A percentile compares a stretch with the other conserved stretches of the same genome.
phyloP scores from a whole-genome alignment of 2,888 invertebrate genomes.

The Ischnura elegans region DNA sequence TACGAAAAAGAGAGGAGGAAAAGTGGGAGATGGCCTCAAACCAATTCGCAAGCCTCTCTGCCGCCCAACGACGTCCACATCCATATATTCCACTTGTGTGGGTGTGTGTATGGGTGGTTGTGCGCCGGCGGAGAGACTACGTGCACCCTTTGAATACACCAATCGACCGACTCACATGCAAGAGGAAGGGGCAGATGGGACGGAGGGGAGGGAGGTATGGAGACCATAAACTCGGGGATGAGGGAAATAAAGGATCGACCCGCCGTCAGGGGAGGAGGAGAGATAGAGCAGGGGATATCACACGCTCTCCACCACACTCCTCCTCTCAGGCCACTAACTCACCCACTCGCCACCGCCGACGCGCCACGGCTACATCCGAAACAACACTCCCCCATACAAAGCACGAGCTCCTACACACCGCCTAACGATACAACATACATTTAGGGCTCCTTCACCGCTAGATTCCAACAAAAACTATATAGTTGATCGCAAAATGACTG shows the following conservation, averaged over 20 bases:
- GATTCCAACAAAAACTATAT: too few species aligned
- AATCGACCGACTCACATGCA: background rate
- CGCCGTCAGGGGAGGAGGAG: background rate
- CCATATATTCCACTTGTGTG: background rate
- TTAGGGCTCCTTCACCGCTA: too few species aligned
- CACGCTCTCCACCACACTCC: too few species aligned
- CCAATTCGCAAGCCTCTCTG: background rate
- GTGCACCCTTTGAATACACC: background rate
- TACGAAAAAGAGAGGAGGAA: too few species aligned
- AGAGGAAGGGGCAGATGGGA: background rate
- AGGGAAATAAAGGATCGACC: background rate
- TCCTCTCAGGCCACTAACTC: slow-evolving; percentile 55
- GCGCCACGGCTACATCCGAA: background rate
- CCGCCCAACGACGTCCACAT: background rate
- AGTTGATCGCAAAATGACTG: too few species aligned
- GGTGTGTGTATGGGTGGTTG: too few species aligned
- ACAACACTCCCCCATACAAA: background rate
- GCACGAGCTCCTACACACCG: background rate
- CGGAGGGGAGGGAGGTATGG: background rate
- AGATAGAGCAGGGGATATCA: background rate
- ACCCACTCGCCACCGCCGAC: slow-evolving; percentile 3
- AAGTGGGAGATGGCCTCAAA: background rate
- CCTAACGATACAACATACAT: too few species aligned
- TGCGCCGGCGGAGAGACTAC: background rate
- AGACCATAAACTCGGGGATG: background rate